Base-by-base conservation (phyloP, 2,113 vertebrate species). In the Melanerpes aurifrons region DNA sequence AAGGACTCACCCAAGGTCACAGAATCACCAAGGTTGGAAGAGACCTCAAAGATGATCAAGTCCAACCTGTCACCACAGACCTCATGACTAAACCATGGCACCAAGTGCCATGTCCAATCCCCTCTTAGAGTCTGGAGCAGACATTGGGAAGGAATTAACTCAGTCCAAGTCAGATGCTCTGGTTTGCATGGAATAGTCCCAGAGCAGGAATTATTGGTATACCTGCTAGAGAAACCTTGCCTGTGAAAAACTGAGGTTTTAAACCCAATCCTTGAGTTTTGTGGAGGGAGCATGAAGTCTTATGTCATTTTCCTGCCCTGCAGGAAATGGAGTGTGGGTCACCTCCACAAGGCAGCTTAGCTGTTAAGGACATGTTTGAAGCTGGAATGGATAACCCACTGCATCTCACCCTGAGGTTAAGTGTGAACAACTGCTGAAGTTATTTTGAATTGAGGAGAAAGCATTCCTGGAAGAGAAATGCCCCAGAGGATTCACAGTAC, bases 211-310 rank as follows among this genome's bases (percentile, higher is more conserved):
- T 67, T 85, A 25, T 26, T 62, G 79, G 24, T 31, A 45, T 5
- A n/a, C 29, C 73, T 94, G 68, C 71, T 70, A 12, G 16, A 43
- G 67, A 66, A 53, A 56, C 32, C 43, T 47, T 18, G 7, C 63
- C 40, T 91, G 40, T 61, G 56, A 63, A 68, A 67, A 89, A 37
- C 0, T 9, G 29, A 26, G 56, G 29, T 12, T 72, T 76, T 89
- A 82, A 50, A 54, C 6, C 6, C 48, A 74, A 45, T 1, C 6
- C 50, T 47, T 9, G 62, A 47, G 32, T 35, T 87, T 47, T 31
- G 69, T 81, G 76, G 85, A 69, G 66, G 76, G 6, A 22, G 32
- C 56, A 61, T 87, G 84, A 91, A 85, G 68, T 91, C 72, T 75
- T 31, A 37, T 73, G 64, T 43, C 25, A 45, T 75, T 69, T 71